These are phyloP conservation scores for Trididemnum miniatum DNA, from an alignment of 23 tunicate species.

Conservation along the genomic window DNA sequence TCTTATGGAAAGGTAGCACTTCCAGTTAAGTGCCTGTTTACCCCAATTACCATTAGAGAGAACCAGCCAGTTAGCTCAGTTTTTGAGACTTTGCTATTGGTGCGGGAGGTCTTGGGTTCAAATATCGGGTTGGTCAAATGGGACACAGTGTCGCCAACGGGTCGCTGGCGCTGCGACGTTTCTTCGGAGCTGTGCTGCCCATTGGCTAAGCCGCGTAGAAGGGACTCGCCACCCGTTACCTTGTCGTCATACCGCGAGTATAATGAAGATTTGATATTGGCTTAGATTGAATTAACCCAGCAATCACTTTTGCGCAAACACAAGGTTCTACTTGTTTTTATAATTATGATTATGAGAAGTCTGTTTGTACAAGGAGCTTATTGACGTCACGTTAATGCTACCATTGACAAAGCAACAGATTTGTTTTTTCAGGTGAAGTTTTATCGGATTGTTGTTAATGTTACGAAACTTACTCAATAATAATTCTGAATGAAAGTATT, in stretches of 20 bases:
- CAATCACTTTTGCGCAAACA: not conserved
- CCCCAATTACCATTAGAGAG: too few species aligned
- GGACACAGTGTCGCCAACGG: not conserved
- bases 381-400: too few species aligned
- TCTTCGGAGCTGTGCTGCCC: not conserved
- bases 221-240: not conserved
- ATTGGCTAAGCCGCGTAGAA: not conserved
- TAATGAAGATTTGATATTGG: not conserved
- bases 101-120: not conserved
- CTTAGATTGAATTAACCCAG: not conserved
- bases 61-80: not conserved
- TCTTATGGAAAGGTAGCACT: too few species aligned
- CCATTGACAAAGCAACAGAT: too few species aligned
- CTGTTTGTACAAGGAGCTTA: too few species aligned
- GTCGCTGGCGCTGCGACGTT: not conserved
- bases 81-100: not conserved
- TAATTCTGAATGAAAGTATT: too few species aligned
- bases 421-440: too few species aligned
- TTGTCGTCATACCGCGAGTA: not conserved
- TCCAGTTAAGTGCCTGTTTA: too few species aligned
- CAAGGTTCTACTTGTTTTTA: not conserved
- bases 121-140: not conserved
- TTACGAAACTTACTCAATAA: too few species aligned
- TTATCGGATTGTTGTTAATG: too few species aligned
- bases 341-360: too few species aligned